Percentiles rank a stretch among this genome's conserved stretches.
These are phyloP conservation scores for Folsomia manolachei DNA, from an alignment of 2,888 invertebrate genomes.

Conservation along the genomic window DNA sequence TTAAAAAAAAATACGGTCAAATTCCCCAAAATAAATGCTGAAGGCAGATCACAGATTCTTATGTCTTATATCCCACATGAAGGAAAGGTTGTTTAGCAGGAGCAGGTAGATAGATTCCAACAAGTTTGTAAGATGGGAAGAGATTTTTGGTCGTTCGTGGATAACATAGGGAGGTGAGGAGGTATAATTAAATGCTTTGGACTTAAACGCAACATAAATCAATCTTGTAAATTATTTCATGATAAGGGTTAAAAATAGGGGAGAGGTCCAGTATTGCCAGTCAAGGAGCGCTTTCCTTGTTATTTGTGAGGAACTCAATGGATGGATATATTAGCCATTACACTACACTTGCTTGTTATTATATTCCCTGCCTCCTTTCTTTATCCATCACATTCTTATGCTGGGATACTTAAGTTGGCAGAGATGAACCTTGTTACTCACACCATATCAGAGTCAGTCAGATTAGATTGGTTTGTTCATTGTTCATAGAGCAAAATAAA, in stretches of 20 bases:
- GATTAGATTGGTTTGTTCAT: background rate
- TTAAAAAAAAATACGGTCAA: background rate
- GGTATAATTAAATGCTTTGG: conserved; percentile 47
- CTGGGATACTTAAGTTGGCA: background rate
- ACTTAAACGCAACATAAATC: conserved; percentile 50
- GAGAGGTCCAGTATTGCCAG: conserved; percentile 27
- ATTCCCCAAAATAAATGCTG: background rate
- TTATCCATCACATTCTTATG: background rate
- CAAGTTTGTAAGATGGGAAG: background rate
- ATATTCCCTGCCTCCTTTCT: background rate
- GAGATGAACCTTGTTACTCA: conserved; percentile 4
- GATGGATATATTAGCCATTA: conserved; percentile 12
- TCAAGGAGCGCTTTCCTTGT: no score
- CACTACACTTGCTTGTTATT: conserved; percentile 9
- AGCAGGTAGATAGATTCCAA: no score
- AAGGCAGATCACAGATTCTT: background rate
- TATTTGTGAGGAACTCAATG: conserved; percentile 2
- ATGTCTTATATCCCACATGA: background rate
- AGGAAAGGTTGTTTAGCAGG: background rate
- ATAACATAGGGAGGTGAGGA: conserved; percentile 15
- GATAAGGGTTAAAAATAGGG: conserved; percentile 49
- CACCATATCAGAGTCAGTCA: conserved; percentile 7
- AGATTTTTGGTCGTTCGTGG: background rate
- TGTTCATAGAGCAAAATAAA: conserved; percentile 7
- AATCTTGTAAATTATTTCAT: conserved; percentile 50